These are phyloP conservation scores for Eunapius fragilis DNA, from an alignment of 37 sponge, comb jelly and placozoan genomes.

Conservation along the genomic window DNA sequence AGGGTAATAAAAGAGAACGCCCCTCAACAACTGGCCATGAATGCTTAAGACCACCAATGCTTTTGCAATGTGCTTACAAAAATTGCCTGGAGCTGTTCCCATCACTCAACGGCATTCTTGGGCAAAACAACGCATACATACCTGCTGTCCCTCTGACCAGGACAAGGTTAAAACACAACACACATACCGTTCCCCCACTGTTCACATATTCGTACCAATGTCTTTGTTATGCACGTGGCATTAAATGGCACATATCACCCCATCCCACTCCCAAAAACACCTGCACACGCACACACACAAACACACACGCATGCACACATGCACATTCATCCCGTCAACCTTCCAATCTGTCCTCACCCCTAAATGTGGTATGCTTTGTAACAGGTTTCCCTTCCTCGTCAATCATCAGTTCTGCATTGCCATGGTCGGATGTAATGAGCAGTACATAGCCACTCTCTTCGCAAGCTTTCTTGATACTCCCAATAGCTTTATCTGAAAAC, in stretches of 20 bases:
- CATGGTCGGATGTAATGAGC: constrained; percentile 95
- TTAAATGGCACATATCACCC: neutral
- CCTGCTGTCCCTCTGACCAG: neutral
- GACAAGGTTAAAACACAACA: neutral
- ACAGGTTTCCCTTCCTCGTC: constrained; percentile 88
- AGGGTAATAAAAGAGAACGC: neutral
- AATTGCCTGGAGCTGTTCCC: no score
- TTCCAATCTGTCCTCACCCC: constrained; percentile 55
- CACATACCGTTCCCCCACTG: neutral
- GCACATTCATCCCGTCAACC: no score
- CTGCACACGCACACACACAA: neutral
- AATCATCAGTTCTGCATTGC: constrained; percentile 97
- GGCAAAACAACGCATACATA: neutral
- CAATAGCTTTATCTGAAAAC: constrained; percentile 78
- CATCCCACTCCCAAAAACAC: neutral
- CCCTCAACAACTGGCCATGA: neutral
- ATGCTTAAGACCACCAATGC: neutral
- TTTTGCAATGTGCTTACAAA: neutral
- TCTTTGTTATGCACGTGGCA: neutral
- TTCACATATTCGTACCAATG: neutral
- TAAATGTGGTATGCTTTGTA: constrained; percentile 94
- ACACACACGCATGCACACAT: neutral
- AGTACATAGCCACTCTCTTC: constrained; percentile 80
- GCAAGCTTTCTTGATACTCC: constrained; percentile 81
- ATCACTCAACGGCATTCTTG: no score